Evolutionary conservation across 2,797 vertebrate genomes (phyloP), one percentile per base, ranked within the genome.

Genomic region (Lophotriccus pileatus): DNA sequence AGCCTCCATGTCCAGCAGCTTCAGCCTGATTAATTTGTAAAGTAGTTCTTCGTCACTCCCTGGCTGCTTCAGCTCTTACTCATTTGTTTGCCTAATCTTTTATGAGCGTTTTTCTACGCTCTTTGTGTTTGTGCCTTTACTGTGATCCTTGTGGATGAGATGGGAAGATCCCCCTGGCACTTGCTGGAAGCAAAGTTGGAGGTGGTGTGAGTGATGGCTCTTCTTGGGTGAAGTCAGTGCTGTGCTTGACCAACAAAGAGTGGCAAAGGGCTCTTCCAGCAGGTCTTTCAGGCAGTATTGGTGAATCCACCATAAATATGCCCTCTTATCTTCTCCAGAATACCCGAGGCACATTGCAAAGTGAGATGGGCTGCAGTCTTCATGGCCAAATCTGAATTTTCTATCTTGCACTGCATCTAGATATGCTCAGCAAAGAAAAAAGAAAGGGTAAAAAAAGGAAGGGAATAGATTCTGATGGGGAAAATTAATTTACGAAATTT

Each of bases 81-180:
- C 21, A 21, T 84, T 87, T 73, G 15, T 69, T 47, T 87, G 13
- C 24, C 8, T 0, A 0, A 39, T 32, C 37, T 50, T 77, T 18
- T 46, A 9, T 24, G 21, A 53, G 7, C 37, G 20, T 66, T 92
- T 77, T 52, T 79, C 18, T 68, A 2, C 8, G 59, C 16, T n/a
- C n/a, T 66, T 20, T 53, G 7, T 63, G 34, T 49, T 87, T n/a
- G 2, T 67, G 16, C 14, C 41, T 77, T 91, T 76, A 17, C 22
- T 0, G 0, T 43, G 22, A 17, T 49, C 44, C 39, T 84, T 68
- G 9, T 1, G 4, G 22, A 21, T 13, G 6, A 75, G 27, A 14
- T 56, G 53, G 52, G n/a, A 55, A 77, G 77, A 83, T 7, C 8
- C 27, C n/a, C 11, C 20, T 32, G 7, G 14, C 1, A 4, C 8